Percentiles rank a stretch among this genome's conserved stretches.
Conservation (phyloP, 92 coral and sea anemone species). For the Metridium senile region DNA sequence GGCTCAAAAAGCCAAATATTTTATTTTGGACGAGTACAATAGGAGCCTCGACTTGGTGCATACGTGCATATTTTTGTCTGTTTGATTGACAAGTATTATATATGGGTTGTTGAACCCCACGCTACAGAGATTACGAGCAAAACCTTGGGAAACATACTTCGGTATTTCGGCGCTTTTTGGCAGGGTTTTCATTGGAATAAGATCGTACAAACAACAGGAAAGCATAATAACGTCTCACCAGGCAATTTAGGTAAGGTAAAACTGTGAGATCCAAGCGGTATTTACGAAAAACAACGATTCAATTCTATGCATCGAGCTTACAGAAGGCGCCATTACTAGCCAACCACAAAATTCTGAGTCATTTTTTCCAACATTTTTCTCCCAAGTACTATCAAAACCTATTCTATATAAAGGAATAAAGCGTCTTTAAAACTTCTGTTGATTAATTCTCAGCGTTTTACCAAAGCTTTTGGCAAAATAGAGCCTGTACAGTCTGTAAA, state of each 20-base stretch:
- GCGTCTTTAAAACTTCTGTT: neutral
- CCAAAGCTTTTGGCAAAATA: neutral
- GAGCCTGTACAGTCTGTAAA: neutral
- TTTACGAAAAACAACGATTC: neutral
- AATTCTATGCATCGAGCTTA: constrained; percentile 1
- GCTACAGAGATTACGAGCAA: constrained; percentile 42
- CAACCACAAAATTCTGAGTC: constrained; percentile 21
- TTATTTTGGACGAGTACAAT: constrained; percentile 14
- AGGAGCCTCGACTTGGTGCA: constrained; percentile 45
- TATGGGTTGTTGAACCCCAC: constrained; percentile 34
- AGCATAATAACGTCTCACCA: constrained; percentile 21
- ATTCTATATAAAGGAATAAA: neutral
- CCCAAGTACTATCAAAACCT: neutral
- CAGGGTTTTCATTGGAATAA: constrained; percentile 27
- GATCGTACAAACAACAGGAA: constrained; percentile 11
- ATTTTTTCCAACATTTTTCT: constrained; percentile 2
- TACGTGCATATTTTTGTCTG: constrained; percentile 77
- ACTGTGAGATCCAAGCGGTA: constrained; percentile 22
- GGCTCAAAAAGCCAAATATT: neutral
- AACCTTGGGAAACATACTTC: constrained; percentile 37
- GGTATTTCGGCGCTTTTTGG: constrained; percentile 39
- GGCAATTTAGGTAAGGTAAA: constrained; percentile 26
- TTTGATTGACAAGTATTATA: constrained; percentile 77
- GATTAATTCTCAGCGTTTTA: neutral
- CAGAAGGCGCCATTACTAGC: constrained; percentile 40